These are phyloP conservation scores for Yoshiicerus persimilis DNA, from an alignment of 1,140 invertebrate species.

Conservation along the genomic window DNA sequence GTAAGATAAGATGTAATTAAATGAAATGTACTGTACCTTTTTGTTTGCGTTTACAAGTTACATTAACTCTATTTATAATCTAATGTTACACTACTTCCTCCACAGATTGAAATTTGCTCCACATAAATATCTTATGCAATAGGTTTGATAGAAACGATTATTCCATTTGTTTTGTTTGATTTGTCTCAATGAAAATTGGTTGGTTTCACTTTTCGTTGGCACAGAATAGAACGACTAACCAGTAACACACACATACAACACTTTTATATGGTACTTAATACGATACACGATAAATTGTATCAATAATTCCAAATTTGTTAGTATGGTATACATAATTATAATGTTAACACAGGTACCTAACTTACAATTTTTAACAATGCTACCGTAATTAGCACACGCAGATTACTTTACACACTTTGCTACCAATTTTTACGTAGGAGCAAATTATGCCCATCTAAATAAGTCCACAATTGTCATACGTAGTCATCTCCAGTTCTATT, in stretches of 20 bases:
- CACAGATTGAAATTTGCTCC: neutral
- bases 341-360: neutral
- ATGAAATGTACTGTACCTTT: neutral
- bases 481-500: neutral
- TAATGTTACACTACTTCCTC: neutral
- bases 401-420: neutral
- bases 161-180: neutral
- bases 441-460: neutral
- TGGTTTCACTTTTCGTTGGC: neutral
- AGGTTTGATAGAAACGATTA: neutral
- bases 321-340: neutral
- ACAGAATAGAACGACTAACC: neutral
- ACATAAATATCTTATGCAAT: neutral
- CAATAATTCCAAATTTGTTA: neutral
- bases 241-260: neutral
- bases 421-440: neutral
- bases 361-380: neutral
- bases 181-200: slow-evolving; percentile 20
- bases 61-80: neutral
- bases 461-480: neutral
- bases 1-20: neutral
- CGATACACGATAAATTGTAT: neutral
- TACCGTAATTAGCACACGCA: neutral
- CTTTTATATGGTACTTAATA: neutral
- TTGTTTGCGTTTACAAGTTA: neutral